phyloP scores from a whole-genome alignment of 2,797 vertebrate species.

The Sebastes umbrosus region DNA sequence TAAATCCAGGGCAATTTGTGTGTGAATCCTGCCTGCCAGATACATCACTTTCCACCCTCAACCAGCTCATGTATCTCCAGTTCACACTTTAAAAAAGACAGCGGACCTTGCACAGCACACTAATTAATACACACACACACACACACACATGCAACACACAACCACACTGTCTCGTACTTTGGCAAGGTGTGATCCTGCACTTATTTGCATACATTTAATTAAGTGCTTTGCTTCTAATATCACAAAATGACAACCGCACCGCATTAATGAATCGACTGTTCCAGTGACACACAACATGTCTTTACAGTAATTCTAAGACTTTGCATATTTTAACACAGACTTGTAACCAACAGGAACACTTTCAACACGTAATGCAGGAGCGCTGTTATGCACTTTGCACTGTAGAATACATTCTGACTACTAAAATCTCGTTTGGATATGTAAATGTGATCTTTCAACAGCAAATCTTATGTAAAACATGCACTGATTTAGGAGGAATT shows the following conservation, averaged over 20 bases:
- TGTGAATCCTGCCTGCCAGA: slow-evolving; percentile 15
- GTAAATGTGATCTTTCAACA: neutral
- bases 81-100: slow-evolving; percentile 88
- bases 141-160: slow-evolving; percentile 18
- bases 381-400: neutral
- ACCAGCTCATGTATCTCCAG: slow-evolving; percentile 75
- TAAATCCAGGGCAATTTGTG: neutral
- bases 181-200: slow-evolving; percentile 68
- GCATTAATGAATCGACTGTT: slow-evolving; percentile 52
- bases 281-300: slow-evolving; percentile 29
- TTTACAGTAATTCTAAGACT: slow-evolving; percentile 28
- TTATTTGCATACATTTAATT: slow-evolving; percentile 76
- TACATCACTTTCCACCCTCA: slow-evolving; percentile 28
- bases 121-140: slow-evolving; percentile 44
- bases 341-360: slow-evolving; percentile 38
- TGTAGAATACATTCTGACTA: neutral
- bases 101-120: slow-evolving; percentile 81
- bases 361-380: slow-evolving; percentile 17
- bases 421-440: neutral
- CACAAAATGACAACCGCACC: slow-evolving; percentile 47
- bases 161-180: slow-evolving; percentile 45
- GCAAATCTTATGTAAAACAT: neutral
- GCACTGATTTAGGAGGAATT: neutral
- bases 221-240: slow-evolving; percentile 58
- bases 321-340: slow-evolving; percentile 57